Evolutionary conservation across 2,888 invertebrate species (phyloP), one percentile per base, ranked within the genome.

Genomic region (Cataglyphis livida): DNA sequence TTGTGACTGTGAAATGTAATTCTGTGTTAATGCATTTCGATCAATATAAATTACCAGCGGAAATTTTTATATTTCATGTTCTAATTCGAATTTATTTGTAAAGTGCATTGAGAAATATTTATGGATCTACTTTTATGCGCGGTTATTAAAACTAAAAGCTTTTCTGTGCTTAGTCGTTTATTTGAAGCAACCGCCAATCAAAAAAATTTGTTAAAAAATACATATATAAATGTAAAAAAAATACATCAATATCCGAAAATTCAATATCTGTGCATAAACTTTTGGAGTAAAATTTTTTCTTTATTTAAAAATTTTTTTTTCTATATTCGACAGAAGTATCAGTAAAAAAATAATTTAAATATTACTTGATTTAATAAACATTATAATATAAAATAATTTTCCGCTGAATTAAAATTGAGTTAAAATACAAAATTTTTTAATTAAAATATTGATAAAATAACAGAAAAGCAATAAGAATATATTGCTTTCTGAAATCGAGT

Each of bases 81-180:
- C 3, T 4, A 10, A 32, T 4, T 2, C 10, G 32, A 35, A 12
- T 68, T 41, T 76, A 78, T 71, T 44, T n/a, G 41, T 18, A 4
- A 3, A n/a, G 0, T 6, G 9, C 4, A 51, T 12, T n/a, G 15
- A 57, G 5, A 74, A 28, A 81, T 61, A 48, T 81, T 81, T 81
- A 62, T 2, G 15, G 28, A 12, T 44, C 62, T 62, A 64, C 21
- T n/a, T 81, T n/a, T 28, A 35, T 61, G 35, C 10, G 28, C 38
- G 28, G 15, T 81, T 48, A 51, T 81, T 74, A 54, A 74, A 71
- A 71, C 54, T 1, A 12, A 59, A 51, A 15, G 25, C 38, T 62
- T 59, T 81, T 35, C n/a, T n/a, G 74, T 35, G 3, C 12, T 78
- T 59, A 70, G 1, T 18, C 12, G 5, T 44, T 70, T 38, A 32